A percentile compares a stretch with the other conserved stretches of the same genome.
Conservation (phyloP, 1,140 invertebrate genomes). For the Antheraea pernyi region DNA sequence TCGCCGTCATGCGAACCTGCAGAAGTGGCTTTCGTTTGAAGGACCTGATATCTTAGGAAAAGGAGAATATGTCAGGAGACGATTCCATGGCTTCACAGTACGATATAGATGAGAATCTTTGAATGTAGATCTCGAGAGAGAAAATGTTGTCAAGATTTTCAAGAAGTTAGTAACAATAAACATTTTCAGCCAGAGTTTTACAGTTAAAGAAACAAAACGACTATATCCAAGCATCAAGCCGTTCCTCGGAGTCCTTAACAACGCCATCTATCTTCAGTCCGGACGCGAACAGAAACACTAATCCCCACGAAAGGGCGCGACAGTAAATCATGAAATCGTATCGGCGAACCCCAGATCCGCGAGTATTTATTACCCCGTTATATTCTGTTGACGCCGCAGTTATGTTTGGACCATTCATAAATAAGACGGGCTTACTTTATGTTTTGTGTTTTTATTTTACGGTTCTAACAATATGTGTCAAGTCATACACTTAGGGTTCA, state of each 20-base stretch:
- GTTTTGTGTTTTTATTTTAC: background rate
- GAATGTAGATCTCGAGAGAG: no score
- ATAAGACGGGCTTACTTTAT: background rate
- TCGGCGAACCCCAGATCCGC: background rate
- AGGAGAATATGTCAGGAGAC: no score
- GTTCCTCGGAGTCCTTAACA: background rate
- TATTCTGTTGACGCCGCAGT: background rate
- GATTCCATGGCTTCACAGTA: no score
- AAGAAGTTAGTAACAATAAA: background rate
- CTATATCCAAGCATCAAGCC: background rate
- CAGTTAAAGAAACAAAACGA: background rate
- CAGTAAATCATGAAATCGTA: background rate
- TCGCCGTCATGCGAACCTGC: no score
- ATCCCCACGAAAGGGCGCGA: background rate
- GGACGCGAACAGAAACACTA: background rate
- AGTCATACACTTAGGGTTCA: no score
- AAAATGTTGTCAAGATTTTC: no score
- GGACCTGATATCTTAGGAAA: no score
- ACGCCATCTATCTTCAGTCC: background rate
- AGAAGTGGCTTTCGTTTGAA: no score
- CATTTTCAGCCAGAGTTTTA: background rate
- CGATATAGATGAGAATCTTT: no score
- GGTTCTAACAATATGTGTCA: no score
- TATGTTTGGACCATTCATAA: conserved; percentile 2
- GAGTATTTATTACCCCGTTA: background rate